Conservation (phyloP, 2,888 invertebrate genomes). For the Neoitamus cyanurus region DNA sequence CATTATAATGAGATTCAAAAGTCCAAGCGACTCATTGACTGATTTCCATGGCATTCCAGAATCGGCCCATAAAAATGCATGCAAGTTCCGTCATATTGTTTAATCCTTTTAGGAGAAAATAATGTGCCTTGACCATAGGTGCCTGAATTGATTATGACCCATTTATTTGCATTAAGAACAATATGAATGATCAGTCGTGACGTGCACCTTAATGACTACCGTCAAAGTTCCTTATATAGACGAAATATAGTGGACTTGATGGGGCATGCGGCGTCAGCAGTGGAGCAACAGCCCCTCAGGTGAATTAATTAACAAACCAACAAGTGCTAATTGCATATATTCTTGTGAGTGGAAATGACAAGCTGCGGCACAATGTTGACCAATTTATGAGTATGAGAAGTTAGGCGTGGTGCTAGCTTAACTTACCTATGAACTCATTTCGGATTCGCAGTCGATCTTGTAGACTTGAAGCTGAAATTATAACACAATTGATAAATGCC, state of each 20-base stretch:
- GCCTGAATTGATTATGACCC: conserved; percentile 29
- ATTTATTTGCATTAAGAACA: conserved; percentile 31
- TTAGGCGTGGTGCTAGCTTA: background rate
- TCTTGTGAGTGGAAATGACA: background rate
- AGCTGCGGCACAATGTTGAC: background rate
- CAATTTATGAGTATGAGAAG: conserved; percentile 12
- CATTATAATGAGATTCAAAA: background rate
- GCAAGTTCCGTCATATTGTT: conserved; percentile 24
- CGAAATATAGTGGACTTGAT: conserved; percentile 3
- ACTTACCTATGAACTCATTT: conserved; percentile 94
- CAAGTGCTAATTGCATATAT: background rate
- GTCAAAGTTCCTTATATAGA: conserved; percentile 42
- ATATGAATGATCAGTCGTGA: conserved; percentile 32
- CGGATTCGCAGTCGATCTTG: conserved; percentile 88
- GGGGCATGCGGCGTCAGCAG: conserved; percentile 18
- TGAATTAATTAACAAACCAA: conserved; percentile 24
- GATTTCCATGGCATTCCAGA: background rate
- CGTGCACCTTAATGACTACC: conserved; percentile 35
- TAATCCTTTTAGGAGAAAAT: conserved; percentile 36
- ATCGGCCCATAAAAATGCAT: conserved; percentile 6
- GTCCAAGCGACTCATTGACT: background rate
- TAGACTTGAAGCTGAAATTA: conserved; percentile 88
- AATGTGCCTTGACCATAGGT: conserved; percentile 38
- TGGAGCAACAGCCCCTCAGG: conserved; percentile 39
- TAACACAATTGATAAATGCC: conserved; percentile 95